Percentiles rank a stretch among this genome's conserved stretches.
Conservation (phyloP, 2,113 vertebrate genomes). For the Clinocottus analis region DNA sequence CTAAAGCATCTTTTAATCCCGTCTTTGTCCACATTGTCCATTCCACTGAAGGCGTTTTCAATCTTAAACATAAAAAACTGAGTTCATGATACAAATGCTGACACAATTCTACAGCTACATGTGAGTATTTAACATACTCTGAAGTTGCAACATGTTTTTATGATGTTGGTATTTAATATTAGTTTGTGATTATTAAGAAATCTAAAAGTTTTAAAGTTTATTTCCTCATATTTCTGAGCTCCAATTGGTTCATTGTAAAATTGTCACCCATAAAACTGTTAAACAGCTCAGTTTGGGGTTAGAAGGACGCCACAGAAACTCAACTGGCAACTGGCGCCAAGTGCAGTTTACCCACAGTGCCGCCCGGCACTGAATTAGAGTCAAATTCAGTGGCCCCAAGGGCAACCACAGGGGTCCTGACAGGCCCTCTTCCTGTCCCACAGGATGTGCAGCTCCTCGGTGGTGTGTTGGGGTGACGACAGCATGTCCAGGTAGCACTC, state of each 20-base stretch:
- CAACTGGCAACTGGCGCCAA: conserved; percentile 26
- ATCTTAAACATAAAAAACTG: neutral
- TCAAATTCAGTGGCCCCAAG: conserved; percentile 68
- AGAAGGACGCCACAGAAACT: conserved; percentile 31
- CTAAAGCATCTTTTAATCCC: conserved; percentile 20
- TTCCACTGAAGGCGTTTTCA: conserved; percentile 1
- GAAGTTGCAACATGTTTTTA: conserved; percentile 34
- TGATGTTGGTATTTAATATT: neutral
- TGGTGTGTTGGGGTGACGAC: conserved; percentile 94
- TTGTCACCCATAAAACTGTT: conserved; percentile 20
- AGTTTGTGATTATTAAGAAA: conserved; percentile 26
- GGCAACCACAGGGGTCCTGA: conserved; percentile 91
- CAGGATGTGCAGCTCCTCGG: conserved; percentile 86
- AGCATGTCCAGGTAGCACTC: conserved; percentile 93
- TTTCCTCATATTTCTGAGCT: conserved; percentile 24
- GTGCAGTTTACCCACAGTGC: conserved; percentile 58
- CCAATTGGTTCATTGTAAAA: neutral
- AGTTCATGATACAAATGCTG: conserved; percentile 38
- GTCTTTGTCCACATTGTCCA: neutral
- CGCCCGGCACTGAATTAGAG: neutral
- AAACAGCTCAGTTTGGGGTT: conserved; percentile 28
- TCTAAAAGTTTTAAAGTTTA: conserved; percentile 15
- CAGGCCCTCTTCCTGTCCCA: conserved; percentile 89
- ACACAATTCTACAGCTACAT: conserved; percentile 37
- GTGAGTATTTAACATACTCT: conserved; percentile 18